A percentile compares a stretch with the other conserved stretches of the same genome.
These are phyloP conservation scores for Apantesis nais DNA, from an alignment of 2,888 invertebrate species.

Conservation along the genomic window DNA sequence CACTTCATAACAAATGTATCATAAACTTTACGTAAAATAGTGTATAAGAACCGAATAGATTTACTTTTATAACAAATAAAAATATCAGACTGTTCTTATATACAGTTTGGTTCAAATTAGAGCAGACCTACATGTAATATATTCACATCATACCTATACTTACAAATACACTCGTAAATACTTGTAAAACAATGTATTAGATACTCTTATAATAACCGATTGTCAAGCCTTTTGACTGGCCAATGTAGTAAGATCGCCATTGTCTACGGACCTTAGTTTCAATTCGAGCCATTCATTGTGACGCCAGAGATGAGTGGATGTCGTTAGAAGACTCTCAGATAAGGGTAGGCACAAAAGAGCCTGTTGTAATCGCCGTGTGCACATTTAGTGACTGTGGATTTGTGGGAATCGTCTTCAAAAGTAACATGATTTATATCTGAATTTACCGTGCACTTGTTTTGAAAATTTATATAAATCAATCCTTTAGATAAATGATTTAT, in stretches of 20 bases:
- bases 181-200: not conserved
- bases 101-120: not conserved
- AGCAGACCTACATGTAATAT: not conserved
- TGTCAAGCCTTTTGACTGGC: conserved; percentile 62
- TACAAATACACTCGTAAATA: not conserved
- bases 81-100: not conserved
- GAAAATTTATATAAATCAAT: not conserved
- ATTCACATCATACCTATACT: not conserved
- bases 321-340: conserved; percentile 79
- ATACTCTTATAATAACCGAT: conserved; percentile 32
- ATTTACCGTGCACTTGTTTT: not conserved
- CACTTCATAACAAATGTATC: not conserved
- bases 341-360: conserved; percentile 78
- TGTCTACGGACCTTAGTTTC: conserved; percentile 77
- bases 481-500: not conserved
- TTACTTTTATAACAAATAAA: not conserved
- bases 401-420: conserved; percentile 18
- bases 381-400: conserved; percentile 51
- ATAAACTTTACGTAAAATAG: not conserved
- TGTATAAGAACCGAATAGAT: too few relatives aligned
- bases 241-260: conserved; percentile 68
- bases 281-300: conserved; percentile 80
- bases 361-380: conserved; percentile 73
- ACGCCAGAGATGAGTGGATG: conserved; percentile 78
- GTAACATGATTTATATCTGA: not conserved